phyloP scores from a whole-genome alignment of 2,888 invertebrate genomes.

The Pardosa pseudoannulata region DNA sequence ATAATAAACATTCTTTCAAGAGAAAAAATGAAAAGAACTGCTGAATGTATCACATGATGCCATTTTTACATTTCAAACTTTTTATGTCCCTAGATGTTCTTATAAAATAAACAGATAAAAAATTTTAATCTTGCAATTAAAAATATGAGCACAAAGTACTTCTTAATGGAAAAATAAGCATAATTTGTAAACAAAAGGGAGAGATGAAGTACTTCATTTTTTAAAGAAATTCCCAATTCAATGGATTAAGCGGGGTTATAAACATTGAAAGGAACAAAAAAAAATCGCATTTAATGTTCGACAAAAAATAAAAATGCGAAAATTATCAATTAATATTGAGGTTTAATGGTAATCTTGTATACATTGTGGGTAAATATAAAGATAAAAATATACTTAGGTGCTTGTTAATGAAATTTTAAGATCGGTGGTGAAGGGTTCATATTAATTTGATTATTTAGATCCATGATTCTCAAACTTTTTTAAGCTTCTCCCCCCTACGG shows the following conservation, averaged over 20 bases:
- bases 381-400: not conserved
- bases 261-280: not conserved
- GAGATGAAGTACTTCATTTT: conserved; percentile 33
- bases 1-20: not conserved
- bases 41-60: not conserved
- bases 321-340: not conserved
- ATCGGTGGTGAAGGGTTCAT: too few relatives aligned
- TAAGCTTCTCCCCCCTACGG: too few relatives aligned
- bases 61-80: not conserved
- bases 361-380: not conserved
- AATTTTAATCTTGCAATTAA: not conserved
- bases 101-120: not conserved
- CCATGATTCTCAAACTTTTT: too few relatives aligned
- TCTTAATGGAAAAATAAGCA: conserved; percentile 14
- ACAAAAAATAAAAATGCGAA: not conserved
- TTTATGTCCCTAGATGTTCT: not conserved
- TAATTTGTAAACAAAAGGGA: conserved; percentile 8
- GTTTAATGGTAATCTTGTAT: not conserved
- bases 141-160: not conserved
- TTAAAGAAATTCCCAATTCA: conserved; percentile 40
- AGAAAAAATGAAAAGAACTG: not conserved
- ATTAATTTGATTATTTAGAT: too few relatives aligned
- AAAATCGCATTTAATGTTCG: not conserved
- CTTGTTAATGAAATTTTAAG: too few relatives aligned
- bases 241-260: conserved; percentile 8